These are phyloP conservation scores for Apodemia mormo DNA, from an alignment of 2,888 invertebrate species.

Conservation along the genomic window DNA sequence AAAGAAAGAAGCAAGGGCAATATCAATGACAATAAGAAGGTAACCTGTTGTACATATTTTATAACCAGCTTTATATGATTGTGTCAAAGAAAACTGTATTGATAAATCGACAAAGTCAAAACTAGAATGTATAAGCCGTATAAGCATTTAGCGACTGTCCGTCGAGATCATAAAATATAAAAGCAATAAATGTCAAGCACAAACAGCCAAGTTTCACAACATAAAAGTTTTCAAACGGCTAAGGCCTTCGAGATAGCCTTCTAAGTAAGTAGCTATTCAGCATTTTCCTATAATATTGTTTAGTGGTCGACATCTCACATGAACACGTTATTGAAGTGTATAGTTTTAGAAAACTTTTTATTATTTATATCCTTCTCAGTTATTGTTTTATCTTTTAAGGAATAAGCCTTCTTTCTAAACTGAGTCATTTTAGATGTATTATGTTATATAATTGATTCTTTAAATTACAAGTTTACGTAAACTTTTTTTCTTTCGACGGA, in stretches of 20 bases:
- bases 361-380: conserved; percentile 13
- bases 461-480: no score
- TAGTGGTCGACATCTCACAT: conserved; percentile 36
- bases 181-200: conserved; percentile 73
- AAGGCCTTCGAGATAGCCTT: conserved; percentile 45
- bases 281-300: conserved; percentile 58
- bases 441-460: no score
- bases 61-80: neutral
- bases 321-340: conserved; percentile 26
- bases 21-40: no score
- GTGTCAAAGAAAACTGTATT: neutral
- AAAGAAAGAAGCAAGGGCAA: no score
- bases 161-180: conserved; percentile 66
- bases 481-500: no score
- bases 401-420: no score
- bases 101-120: conserved; percentile 26
- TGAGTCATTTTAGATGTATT: no score
- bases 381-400: neutral
- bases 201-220: conserved; percentile 71
- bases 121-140: conserved; percentile 44
- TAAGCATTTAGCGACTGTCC: conserved; percentile 33
- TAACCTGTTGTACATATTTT: neutral
- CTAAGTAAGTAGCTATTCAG: conserved; percentile 58
- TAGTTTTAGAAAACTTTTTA: conserved; percentile 17
- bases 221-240: conserved; percentile 66